These are phyloP conservation scores for Mongoloraphidia duomilia DNA, from an alignment of 2,888 invertebrate species.

Conservation along the genomic window DNA sequence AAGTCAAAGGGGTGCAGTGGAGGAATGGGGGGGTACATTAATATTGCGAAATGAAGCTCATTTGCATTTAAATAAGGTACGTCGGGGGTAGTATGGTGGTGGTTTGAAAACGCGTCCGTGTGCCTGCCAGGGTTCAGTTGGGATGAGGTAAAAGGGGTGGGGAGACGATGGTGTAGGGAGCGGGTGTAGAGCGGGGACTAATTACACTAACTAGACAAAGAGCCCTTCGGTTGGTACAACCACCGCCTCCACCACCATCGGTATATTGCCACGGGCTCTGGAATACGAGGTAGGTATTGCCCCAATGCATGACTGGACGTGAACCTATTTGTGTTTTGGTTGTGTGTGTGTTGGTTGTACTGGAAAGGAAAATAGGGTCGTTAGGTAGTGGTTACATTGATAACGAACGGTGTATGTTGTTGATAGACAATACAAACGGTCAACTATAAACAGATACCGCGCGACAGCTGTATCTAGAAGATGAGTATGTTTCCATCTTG, in stretches of 20 bases:
- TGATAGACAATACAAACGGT: too few relatives aligned
- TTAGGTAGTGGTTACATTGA: too few relatives aligned
- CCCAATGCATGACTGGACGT: too few relatives aligned
- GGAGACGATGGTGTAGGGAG: slow-evolving; percentile 16
- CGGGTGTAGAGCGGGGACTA: slow-evolving; percentile 21
- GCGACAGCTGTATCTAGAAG: too few relatives aligned
- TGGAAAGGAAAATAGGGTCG: too few relatives aligned
- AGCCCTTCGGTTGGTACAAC: slow-evolving; percentile 24
- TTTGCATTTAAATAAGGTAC: slow-evolving; percentile 77
- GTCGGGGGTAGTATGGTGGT: slow-evolving; percentile 21
- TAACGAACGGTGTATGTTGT: too few relatives aligned
- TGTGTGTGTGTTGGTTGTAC: too few relatives aligned
- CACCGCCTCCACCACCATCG: slow-evolving; percentile 7
- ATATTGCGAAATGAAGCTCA: slow-evolving; percentile 82
- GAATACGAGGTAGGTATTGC: too few relatives aligned
- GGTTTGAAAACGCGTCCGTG: slow-evolving; percentile 13
- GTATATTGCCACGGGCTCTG: too few relatives aligned
- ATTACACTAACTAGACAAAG: slow-evolving; percentile 37
- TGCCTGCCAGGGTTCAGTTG: slow-evolving; percentile 6
- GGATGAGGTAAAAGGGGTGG: slow-evolving; percentile 17
- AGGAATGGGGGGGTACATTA: slow-evolving; percentile 52
- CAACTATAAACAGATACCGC: too few relatives aligned
- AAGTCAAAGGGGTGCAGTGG: slow-evolving; percentile 15
- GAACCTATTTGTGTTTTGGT: too few relatives aligned
- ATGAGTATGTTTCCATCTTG: too few relatives aligned